Evolutionary conservation across 2,888 invertebrate species (phyloP).

Genomic region (Hypselothyrea guttata): DNA sequence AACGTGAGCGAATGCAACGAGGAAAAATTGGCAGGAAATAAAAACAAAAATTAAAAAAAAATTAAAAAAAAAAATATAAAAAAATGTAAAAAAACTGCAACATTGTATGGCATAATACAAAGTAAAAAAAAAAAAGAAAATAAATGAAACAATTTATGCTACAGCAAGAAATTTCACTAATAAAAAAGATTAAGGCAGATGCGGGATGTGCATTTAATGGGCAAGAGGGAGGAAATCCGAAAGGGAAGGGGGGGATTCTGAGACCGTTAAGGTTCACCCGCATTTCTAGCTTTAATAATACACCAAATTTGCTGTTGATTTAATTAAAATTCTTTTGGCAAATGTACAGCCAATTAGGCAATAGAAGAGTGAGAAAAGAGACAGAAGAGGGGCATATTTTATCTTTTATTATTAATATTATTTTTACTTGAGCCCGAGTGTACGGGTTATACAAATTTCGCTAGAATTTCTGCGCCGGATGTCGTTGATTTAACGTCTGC

Average conservation of each 20-base stretch:
- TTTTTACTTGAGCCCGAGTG: too few relatives aligned
- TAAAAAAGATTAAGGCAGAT: conserved; percentile 9
- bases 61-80: conserved; percentile 6
- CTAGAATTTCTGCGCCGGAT: conserved; percentile 58
- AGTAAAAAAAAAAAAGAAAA: too few relatives aligned
- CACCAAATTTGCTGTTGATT: conserved; percentile 48
- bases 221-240: too few relatives aligned
- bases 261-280: conserved; percentile 22
- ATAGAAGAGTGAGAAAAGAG: neutral
- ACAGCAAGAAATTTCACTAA: neutral
- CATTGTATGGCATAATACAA: conserved; percentile 6
- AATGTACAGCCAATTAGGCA: conserved; percentile 49
- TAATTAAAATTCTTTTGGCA: conserved; percentile 74
- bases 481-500: conserved; percentile 73
- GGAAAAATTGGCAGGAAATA: conserved; percentile 27
- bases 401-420: too few relatives aligned
- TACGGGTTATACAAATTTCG: conserved; percentile 31
- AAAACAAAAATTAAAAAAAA: conserved; percentile 11
- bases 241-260: neutral
- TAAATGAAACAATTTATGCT: neutral
- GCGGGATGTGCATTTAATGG: neutral
- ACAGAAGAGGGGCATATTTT: neutral
- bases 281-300: conserved; percentile 15
- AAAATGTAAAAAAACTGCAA: neutral
- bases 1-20: conserved; percentile 55